phyloP scores from a whole-genome alignment of 2,888 invertebrate genomes.

The Muscina levida region DNA sequence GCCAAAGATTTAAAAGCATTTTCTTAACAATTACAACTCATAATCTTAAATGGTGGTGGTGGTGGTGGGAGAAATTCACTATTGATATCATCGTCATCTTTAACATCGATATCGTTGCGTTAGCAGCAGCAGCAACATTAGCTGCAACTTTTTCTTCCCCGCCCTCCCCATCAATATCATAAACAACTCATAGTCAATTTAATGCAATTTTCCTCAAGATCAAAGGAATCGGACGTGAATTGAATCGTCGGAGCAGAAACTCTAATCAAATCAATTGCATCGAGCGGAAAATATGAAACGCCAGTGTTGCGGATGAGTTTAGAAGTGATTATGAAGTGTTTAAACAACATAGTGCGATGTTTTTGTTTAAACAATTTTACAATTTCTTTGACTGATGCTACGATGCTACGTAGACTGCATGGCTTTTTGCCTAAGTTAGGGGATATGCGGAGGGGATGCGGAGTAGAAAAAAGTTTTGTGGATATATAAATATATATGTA shows the following conservation, averaged over 20 bases:
- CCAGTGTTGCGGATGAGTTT: conserved; percentile 49
- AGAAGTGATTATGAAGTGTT: conserved; percentile 66
- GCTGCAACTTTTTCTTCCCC: not conserved
- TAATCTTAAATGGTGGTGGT: conserved; percentile 65
- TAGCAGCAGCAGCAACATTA: not conserved
- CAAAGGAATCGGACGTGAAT: conserved; percentile 52
- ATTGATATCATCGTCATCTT: not conserved
- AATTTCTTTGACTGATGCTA: no score
- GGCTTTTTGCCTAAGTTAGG: not conserved
- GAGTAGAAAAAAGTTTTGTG: no score
- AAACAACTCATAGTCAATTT: conserved; percentile 54
- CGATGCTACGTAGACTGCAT: conserved; percentile 1
- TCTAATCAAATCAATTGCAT: conserved; percentile 65
- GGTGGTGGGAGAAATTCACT: conserved; percentile 27
- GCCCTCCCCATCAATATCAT: conserved; percentile 38
- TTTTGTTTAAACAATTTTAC: conserved; percentile 42
- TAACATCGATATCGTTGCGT: no score
- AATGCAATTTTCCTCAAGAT: conserved; percentile 62
- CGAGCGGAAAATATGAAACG: conserved; percentile 20
- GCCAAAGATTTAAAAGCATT: conserved; percentile 69
- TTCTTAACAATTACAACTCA: conserved; percentile 70
- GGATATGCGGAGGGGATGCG: no score
- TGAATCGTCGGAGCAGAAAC: conserved; percentile 46
- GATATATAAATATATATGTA: no score
- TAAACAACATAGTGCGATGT: conserved; percentile 58